A percentile compares a stretch with the other conserved stretches of the same genome.
Evolutionary conservation across 2,888 invertebrate genomes (phyloP).

Genomic region (Drosophila gaucha): DNA sequence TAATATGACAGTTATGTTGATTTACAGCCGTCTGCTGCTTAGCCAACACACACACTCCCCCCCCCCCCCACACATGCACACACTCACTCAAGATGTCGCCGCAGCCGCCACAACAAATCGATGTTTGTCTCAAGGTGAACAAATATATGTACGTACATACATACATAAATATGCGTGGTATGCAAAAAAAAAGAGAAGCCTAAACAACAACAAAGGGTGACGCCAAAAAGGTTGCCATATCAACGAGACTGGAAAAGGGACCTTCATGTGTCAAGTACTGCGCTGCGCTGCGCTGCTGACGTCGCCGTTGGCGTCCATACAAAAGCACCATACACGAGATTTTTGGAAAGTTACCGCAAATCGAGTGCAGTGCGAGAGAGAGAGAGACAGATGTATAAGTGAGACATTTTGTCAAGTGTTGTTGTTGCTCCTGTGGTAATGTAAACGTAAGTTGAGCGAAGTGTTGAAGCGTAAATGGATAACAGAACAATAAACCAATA

Average conservation of each 20-base stretch:
- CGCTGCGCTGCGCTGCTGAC: slow-evolving; percentile 28
- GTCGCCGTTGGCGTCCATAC: slow-evolving; percentile 36
- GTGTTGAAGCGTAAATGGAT: slow-evolving; percentile 45
- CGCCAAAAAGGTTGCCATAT: slow-evolving; percentile 55
- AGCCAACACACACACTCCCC: slow-evolving; percentile 11
- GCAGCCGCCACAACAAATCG: slow-evolving; percentile 71
- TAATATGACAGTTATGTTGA: slow-evolving; percentile 60
- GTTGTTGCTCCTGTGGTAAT: slow-evolving; percentile 39
- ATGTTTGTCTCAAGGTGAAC: slow-evolving; percentile 76
- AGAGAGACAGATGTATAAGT: background rate
- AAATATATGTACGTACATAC: slow-evolving; percentile 48
- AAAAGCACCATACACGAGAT: slow-evolving; percentile 12
- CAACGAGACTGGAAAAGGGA: slow-evolving; percentile 61
- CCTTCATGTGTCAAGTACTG: slow-evolving; percentile 64
- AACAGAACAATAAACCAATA: slow-evolving; percentile 26
- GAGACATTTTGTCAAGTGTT: slow-evolving; percentile 61
- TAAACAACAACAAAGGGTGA: slow-evolving; percentile 39
- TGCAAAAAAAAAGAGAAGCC: slow-evolving; percentile 34
- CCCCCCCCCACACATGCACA: background rate
- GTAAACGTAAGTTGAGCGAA: slow-evolving; percentile 45
- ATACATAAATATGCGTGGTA: slow-evolving; percentile 40
- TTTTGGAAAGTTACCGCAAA: slow-evolving; percentile 59
- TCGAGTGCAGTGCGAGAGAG: slow-evolving; percentile 17
- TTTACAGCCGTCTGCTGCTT: slow-evolving; percentile 61
- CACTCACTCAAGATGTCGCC: slow-evolving; percentile 31